These are phyloP conservation scores for Penaeus vannamei DNA, from an alignment of 1,140 invertebrate genomes.

Conservation along the genomic window DNA sequence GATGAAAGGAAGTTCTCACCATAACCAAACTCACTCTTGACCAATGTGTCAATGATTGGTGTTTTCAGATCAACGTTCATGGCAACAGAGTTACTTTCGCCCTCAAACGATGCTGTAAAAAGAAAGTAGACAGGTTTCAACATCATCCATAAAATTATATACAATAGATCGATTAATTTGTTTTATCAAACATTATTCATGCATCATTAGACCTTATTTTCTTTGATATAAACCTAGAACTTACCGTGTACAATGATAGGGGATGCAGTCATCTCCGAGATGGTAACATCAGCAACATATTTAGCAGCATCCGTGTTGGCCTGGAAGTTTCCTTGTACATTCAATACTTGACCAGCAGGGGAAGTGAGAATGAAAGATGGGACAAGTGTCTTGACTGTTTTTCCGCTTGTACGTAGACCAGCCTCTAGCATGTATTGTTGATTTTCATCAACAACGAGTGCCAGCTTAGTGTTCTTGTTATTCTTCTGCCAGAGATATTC, in stretches of 20 bases:
- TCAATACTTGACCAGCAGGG: constrained; percentile 26
- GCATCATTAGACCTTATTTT: too few species aligned
- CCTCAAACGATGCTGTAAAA: neutral
- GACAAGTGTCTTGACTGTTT: constrained; percentile 4
- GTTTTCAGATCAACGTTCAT: neutral
- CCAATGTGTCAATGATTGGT: neutral
- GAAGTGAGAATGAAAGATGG: constrained; percentile 22
- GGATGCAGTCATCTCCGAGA: too few species aligned
- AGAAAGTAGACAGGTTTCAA: too few species aligned
- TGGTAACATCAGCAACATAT: too few species aligned
- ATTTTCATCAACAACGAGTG: neutral
- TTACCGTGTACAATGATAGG: too few species aligned
- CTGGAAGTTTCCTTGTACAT: neutral
- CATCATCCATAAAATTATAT: too few species aligned
- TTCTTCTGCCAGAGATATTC: constrained; percentile 43
- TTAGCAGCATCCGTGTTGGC: too few species aligned
- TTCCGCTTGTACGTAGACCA: neutral
- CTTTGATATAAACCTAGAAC: too few species aligned
- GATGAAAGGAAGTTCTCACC: neutral
- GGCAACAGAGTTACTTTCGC: neutral
- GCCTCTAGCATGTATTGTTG: constrained; percentile 12
- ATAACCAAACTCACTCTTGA: neutral
- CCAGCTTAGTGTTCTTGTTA: constrained; percentile 21
- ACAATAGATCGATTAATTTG: too few species aligned
- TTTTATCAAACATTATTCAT: too few species aligned